Conservation (phyloP, 2,888 invertebrate genomes). For the Trichopoda pennipes region DNA sequence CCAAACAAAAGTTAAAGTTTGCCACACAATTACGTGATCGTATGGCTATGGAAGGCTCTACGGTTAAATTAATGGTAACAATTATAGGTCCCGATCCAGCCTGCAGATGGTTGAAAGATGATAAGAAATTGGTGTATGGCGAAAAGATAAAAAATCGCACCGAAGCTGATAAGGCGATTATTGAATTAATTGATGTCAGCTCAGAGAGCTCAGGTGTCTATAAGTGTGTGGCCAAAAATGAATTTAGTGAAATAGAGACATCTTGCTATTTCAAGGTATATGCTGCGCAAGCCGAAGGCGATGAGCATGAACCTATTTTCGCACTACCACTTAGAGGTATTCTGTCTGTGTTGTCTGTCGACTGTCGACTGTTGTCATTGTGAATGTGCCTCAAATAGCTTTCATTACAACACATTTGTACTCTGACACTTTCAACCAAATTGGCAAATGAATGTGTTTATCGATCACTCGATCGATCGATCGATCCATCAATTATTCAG, state of each 20-base stretch:
- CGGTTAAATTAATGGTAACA: slow-evolving; percentile 89
- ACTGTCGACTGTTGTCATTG: slow-evolving; percentile 43
- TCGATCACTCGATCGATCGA: neutral
- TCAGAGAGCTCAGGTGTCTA: slow-evolving; percentile 90
- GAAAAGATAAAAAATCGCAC: slow-evolving; percentile 84
- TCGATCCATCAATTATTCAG: slow-evolving; percentile 19
- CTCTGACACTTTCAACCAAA: slow-evolving; percentile 11
- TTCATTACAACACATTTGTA: neutral
- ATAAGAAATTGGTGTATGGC: slow-evolving; percentile 83
- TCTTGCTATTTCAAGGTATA: slow-evolving; percentile 85
- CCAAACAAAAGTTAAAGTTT: slow-evolving; percentile 82
- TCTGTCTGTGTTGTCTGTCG: no score
- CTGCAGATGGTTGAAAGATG: slow-evolving; percentile 90
- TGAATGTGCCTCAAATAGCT: neutral
- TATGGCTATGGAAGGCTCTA: slow-evolving; percentile 87
- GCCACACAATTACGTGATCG: slow-evolving; percentile 89
- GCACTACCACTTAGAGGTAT: slow-evolving; percentile 85
- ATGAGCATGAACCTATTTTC: slow-evolving; percentile 80
- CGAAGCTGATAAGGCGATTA: slow-evolving; percentile 86
- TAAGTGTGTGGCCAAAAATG: slow-evolving; percentile 89
- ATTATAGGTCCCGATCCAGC: slow-evolving; percentile 87
- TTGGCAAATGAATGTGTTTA: slow-evolving; percentile 9
- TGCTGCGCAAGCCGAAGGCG: slow-evolving; percentile 78
- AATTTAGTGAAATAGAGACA: slow-evolving; percentile 87
- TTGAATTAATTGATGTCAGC: slow-evolving; percentile 87